These are phyloP conservation scores for Hemiprocne comata DNA, from an alignment of 2,113 vertebrate species.

Conservation along the genomic window DNA sequence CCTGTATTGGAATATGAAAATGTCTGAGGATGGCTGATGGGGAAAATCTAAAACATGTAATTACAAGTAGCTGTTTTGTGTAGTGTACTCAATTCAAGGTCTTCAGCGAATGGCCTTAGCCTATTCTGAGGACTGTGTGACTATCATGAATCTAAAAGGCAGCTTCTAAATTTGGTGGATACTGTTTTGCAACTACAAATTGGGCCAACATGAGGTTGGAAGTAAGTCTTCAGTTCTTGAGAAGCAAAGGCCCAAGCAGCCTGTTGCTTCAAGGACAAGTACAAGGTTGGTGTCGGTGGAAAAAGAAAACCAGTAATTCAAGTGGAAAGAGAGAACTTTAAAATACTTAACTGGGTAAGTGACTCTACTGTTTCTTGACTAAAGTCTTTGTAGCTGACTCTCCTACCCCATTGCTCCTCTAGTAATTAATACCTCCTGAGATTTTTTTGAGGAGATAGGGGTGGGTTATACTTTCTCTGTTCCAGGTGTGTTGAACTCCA, in stretches of 20 bases:
- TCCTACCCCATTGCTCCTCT: background rate
- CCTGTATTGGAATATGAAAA: background rate
- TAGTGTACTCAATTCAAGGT: background rate
- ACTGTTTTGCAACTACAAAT: background rate
- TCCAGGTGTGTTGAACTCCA: background rate
- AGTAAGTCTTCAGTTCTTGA: background rate
- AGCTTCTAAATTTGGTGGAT: background rate
- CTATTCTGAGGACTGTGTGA: background rate
- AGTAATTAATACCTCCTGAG: background rate
- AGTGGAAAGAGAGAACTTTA: background rate
- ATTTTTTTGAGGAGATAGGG: background rate
- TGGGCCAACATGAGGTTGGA: background rate
- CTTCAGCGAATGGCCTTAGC: background rate
- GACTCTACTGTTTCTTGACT: background rate
- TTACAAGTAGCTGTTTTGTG: background rate
- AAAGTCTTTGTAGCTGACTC: background rate
- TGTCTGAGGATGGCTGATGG: background rate
- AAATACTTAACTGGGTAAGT: background rate
- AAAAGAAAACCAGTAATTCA: background rate
- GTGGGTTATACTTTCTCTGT: background rate
- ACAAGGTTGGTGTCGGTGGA: background rate
- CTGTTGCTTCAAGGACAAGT: background rate
- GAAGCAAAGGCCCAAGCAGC: background rate
- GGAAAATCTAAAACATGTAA: background rate
- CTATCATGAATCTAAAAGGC: background rate